Percentiles rank a stretch among this genome's conserved stretches.
These are phyloP conservation scores for Neotragus moschatus DNA, from an alignment of 2,113 vertebrate genomes.

Conservation along the genomic window DNA sequence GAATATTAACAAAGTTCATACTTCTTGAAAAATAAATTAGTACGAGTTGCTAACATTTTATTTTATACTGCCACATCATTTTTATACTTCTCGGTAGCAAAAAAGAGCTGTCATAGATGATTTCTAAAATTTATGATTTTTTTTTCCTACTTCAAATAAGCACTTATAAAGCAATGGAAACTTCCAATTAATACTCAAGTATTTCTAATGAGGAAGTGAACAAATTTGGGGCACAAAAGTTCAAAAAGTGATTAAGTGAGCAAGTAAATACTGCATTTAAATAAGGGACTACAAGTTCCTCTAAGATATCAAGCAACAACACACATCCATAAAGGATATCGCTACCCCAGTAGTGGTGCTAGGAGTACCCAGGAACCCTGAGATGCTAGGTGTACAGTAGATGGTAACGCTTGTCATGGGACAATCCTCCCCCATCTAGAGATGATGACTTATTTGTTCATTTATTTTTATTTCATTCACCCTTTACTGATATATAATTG, in stretches of 20 bases:
- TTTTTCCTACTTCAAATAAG: background rate
- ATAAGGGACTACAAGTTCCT: background rate
- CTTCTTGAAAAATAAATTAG: slow-evolving; percentile 25
- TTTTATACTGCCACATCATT: slow-evolving; percentile 8
- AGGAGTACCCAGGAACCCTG: background rate
- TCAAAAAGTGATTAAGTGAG: background rate
- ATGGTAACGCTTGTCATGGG: background rate
- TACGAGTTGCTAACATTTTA: slow-evolving; percentile 21
- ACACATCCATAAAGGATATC: background rate
- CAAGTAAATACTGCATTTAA: background rate
- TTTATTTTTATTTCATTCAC: background rate
- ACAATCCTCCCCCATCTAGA: background rate
- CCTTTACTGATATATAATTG: background rate
- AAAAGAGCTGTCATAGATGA: background rate
- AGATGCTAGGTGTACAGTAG: no score
- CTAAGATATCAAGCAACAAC: background rate
- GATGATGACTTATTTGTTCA: background rate
- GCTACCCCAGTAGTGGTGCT: background rate
- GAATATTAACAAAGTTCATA: slow-evolving; percentile 31
- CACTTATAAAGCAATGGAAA: background rate
- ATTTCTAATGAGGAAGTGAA: background rate
- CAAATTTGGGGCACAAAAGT: background rate
- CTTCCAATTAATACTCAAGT: background rate
- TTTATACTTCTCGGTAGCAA: background rate
- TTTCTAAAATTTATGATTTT: background rate